phyloP scores from a whole-genome alignment of 2,888 invertebrate genomes.

The Calameuta idolon region DNA sequence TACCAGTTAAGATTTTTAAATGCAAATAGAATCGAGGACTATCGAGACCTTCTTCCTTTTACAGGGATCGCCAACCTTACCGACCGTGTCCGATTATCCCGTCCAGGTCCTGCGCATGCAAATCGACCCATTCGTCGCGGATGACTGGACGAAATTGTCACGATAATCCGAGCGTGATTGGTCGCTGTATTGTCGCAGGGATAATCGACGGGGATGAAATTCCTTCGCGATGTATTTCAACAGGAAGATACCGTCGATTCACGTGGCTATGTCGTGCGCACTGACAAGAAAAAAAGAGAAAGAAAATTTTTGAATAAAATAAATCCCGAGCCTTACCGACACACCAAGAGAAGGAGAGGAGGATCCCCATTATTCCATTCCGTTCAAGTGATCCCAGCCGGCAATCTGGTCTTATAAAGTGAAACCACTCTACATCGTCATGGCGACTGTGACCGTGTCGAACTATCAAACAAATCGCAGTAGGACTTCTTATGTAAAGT shows the following conservation, averaged over 20 bases:
- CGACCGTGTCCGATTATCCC: not conserved
- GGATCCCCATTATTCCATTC: conserved; percentile 63
- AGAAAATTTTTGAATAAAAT: conserved; percentile 1
- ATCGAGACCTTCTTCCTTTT: not conserved
- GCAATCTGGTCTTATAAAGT: conserved; percentile 64
- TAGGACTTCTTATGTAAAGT: not conserved
- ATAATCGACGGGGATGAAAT: not conserved
- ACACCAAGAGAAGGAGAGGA: conserved; percentile 32
- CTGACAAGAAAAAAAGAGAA: conserved; percentile 20
- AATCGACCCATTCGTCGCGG: not conserved
- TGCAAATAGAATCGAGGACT: not conserved
- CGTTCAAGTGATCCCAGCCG: conserved; percentile 57
- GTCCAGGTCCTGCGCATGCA: not conserved
- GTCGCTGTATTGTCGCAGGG: not conserved
- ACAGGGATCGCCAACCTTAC: not conserved
- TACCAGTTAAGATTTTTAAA: not conserved
- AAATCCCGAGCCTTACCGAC: not conserved
- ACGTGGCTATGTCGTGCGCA: conserved; percentile 26
- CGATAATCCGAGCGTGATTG: not conserved
- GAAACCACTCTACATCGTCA: conserved; percentile 49
- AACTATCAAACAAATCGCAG: conserved; percentile 63
- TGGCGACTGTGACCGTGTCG: conserved; percentile 40
- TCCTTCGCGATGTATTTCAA: not conserved
- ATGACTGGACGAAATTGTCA: not conserved
- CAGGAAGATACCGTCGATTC: not conserved